Evolutionary conservation across 2,113 vertebrate species (phyloP), one percentile per base, ranked within the genome.

Genomic region (Hippopotamus amphibius): DNA sequence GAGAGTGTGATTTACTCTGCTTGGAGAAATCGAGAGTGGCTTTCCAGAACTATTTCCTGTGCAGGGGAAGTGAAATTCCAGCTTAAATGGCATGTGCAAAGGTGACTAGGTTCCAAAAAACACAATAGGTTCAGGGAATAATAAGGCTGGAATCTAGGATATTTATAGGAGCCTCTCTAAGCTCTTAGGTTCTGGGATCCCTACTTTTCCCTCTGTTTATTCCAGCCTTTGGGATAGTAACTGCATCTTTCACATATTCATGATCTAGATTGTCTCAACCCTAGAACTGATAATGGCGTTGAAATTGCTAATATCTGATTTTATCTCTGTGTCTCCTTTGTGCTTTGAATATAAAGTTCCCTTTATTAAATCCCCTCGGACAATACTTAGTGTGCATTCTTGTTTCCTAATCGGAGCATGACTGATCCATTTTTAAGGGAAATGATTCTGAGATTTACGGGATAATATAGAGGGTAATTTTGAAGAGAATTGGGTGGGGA

Each of bases 381-480:
- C 7, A 68, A 68, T 83, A 88, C 6, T 71, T 66, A 59, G 8
- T 59, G 12, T 88, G 33, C 55, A 68, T 93, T 53, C 4, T 48
- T 82, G 61, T 61, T 43, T 80, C 41, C 30, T 95, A 84, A 50
- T 4, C 6, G 53, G 13, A 37, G 79, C 30, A 71, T 74, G 30
- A 97, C 26, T 33, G 30, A 88, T 30, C 10, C 22, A 59, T 66
- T 92, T 63, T 96, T 57, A n/a, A 93, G 26, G n/a, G 16, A 84
- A 63, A 84, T 57, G 17, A 72, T 72, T 84, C 13, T 92, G 26
- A 90, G 43, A 66, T 10, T 61, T 77, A 72, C 30, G 19, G 28
- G 3, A 74, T 72, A 94, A 80, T 22, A 30, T 22, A 46, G 26
- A 92, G 30, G 8, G 66, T 53, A 91, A 53, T 76, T 91, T 72